A percentile compares a stretch with the other conserved stretches of the same genome.
These are phyloP conservation scores for Enteromius mattozi DNA, from an alignment of 2,797 vertebrate genomes.

Conservation along the genomic window DNA sequence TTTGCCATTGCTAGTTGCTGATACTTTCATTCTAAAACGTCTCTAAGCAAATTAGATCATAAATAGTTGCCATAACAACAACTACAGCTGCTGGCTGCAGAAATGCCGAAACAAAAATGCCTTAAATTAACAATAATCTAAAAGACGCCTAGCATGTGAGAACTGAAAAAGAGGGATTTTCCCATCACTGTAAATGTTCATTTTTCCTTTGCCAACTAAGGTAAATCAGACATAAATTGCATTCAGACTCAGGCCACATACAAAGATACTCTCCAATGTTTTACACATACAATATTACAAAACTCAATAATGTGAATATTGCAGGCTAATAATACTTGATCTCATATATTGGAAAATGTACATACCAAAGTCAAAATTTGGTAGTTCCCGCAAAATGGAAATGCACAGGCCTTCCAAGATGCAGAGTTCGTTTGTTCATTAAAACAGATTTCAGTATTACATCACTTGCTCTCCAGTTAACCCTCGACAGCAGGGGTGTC, in stretches of 20 bases:
- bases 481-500: neutral
- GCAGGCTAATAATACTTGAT: neutral
- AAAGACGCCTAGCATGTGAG: neutral
- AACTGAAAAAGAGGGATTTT: neutral
- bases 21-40: neutral
- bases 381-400: neutral
- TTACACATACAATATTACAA: neutral
- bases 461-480: neutral
- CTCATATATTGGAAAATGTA: too few relatives aligned
- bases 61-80: constrained; percentile 23
- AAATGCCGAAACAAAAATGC: neutral
- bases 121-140: neutral
- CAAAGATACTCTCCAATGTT: neutral
- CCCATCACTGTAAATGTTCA: neutral
- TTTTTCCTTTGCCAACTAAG: neutral
- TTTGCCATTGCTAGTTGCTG: neutral
- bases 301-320: neutral
- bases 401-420: neutral
- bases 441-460: neutral
- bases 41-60: neutral
- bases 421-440: neutral
- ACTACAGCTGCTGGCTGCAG: neutral
- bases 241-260: neutral
- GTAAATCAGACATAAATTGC: neutral
- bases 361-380: neutral